A percentile compares a stretch with the other conserved stretches of the same genome.
Evolutionary conservation across 2,888 invertebrate species (phyloP).

Genomic region (Abrostola tripartita): DNA sequence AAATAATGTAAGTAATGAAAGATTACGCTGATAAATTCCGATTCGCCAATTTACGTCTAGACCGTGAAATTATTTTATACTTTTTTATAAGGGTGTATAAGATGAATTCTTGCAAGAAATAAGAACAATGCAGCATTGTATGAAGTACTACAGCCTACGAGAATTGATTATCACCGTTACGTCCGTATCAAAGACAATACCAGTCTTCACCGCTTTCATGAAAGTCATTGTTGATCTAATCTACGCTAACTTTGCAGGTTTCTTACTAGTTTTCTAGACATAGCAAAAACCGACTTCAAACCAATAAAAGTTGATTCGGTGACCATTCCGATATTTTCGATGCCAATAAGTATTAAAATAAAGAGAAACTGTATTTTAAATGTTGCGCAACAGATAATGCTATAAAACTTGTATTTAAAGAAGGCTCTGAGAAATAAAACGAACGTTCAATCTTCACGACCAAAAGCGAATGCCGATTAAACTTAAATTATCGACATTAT

Average conservation of each 20-base stretch:
- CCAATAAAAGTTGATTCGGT: not conserved
- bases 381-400: conserved; percentile 22
- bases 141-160: conserved; percentile 41
- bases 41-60: not conserved
- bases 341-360: conserved; percentile 1
- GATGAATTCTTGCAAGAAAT: conserved; percentile 21
- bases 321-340: not conserved
- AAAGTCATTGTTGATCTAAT: conserved; percentile 22
- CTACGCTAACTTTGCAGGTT: not conserved
- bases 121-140: conserved; percentile 63
- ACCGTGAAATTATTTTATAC: not conserved
- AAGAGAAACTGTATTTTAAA: conserved; percentile 19
- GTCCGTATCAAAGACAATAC: conserved; percentile 49
- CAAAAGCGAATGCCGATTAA: conserved; percentile 23
- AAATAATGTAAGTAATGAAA: not conserved
- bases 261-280: not conserved
- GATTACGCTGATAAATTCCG: not conserved
- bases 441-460: conserved; percentile 12
- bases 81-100: conserved; percentile 1
- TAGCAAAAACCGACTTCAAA: no score
- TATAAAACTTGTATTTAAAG: conserved; percentile 8
- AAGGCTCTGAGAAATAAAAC: conserved; percentile 15
- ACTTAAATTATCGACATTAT: conserved; percentile 27
- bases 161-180: conserved; percentile 60
- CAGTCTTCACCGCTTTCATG: conserved; percentile 13